phyloP scores from a whole-genome alignment of 1,140 invertebrate genomes.

The Drosophila sechellia region DNA sequence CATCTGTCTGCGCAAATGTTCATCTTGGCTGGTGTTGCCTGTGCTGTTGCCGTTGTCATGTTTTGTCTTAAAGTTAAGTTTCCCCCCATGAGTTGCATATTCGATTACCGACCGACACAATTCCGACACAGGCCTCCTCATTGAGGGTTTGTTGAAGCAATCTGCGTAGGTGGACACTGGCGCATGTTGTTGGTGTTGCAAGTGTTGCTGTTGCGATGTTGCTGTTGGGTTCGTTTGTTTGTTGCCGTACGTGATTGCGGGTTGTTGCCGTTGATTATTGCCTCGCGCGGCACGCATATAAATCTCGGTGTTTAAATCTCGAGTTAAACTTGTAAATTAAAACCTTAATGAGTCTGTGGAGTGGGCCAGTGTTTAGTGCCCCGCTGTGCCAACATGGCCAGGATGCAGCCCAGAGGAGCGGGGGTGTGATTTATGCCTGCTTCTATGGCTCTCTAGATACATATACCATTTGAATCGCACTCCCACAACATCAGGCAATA shows the following conservation, averaged over 20 bases:
- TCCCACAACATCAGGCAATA: slow-evolving; percentile 37
- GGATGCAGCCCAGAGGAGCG: neutral
- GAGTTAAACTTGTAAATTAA: slow-evolving; percentile 77
- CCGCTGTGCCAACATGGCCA: slow-evolving; percentile 47
- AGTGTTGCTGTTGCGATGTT: slow-evolving; percentile 31
- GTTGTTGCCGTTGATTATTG: slow-evolving; percentile 74
- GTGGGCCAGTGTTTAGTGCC: slow-evolving; percentile 20
- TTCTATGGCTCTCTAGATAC: too few species aligned
- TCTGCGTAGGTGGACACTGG: slow-evolving; percentile 71
- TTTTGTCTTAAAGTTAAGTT: slow-evolving; percentile 50
- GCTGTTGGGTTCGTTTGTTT: slow-evolving; percentile 7
- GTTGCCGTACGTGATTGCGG: slow-evolving; percentile 53
- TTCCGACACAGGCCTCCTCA: slow-evolving; percentile 32
- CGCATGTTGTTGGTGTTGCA: slow-evolving; percentile 26
- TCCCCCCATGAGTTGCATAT: slow-evolving; percentile 53
- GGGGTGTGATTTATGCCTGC: slow-evolving; percentile 58
- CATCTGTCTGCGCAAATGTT: slow-evolving; percentile 63
- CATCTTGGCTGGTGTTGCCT: slow-evolving; percentile 11
- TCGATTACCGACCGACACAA: slow-evolving; percentile 41
- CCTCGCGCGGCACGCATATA: slow-evolving; percentile 64
- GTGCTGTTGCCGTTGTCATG: slow-evolving; percentile 30
- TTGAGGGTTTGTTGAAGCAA: slow-evolving; percentile 54
- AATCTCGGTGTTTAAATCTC: slow-evolving; percentile 75
- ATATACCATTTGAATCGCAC: slow-evolving; percentile 17
- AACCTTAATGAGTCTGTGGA: slow-evolving; percentile 74